These are phyloP conservation scores for Pithys albifrons DNA, from an alignment of 2,113 vertebrate species.

Conservation along the genomic window DNA sequence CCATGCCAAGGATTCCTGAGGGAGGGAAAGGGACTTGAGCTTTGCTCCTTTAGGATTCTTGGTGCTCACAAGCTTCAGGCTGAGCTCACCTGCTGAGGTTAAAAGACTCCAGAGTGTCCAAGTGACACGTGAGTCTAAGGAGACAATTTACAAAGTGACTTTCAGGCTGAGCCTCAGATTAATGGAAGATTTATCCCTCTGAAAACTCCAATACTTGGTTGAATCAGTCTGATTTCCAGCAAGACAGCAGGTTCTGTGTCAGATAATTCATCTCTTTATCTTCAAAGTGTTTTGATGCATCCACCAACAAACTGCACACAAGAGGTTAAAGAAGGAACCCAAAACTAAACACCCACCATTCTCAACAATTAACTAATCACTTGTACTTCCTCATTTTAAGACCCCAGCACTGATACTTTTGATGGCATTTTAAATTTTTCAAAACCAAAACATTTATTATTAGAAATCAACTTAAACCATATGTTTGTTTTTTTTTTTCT, in stretches of 20 bases:
- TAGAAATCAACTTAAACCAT: background rate
- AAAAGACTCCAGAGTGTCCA: background rate
- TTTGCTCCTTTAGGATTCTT: background rate
- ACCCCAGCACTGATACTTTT: background rate
- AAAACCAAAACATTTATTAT: background rate
- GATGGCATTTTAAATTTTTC: background rate
- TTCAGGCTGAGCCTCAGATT: background rate
- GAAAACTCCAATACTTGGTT: background rate
- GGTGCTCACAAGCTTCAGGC: background rate
- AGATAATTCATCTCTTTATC: background rate
- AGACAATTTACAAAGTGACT: background rate
- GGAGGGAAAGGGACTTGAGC: background rate
- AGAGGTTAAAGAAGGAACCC: background rate
- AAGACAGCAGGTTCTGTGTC: background rate
- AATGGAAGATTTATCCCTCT: background rate
- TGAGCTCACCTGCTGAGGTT: background rate
- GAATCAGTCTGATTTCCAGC: background rate
- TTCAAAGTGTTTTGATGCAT: background rate
- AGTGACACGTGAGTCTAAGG: accelerated
- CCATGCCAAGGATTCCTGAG: background rate
- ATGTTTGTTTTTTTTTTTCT: background rate
- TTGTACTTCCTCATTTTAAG: conserved; percentile 13
- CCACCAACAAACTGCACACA: background rate
- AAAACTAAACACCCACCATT: conserved; percentile 20
- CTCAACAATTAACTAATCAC: conserved; percentile 21